Conservation (phyloP, 2,113 vertebrate genomes). For the Dascyllus trimaculatus region DNA sequence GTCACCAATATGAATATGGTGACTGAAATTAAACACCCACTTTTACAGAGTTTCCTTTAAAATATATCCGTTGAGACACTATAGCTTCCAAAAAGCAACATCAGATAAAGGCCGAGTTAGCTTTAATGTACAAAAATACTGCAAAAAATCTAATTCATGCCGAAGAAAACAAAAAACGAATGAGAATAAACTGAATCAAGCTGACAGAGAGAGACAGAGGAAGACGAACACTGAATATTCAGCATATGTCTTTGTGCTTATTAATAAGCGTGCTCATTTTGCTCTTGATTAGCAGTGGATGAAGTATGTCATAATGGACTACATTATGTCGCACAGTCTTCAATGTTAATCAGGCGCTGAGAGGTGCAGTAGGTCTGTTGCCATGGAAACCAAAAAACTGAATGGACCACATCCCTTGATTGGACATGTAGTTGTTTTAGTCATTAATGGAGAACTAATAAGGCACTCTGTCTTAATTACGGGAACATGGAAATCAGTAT, state of each 20-base stretch:
- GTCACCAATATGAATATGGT: neutral
- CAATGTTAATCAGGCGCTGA: slow-evolving; percentile 55
- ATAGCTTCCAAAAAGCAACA: no score
- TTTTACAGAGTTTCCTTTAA: no score
- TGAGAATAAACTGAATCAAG: neutral
- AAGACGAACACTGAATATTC: neutral
- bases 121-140: no score
- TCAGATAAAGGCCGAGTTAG: no score
- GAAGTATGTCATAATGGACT: slow-evolving; percentile 37
- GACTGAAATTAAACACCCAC: neutral
- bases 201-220: neutral
- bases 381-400: slow-evolving; percentile 64
- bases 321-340: slow-evolving; percentile 25
- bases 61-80: no score
- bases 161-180: no score
- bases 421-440: slow-evolving; percentile 50
- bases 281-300: slow-evolving; percentile 39
- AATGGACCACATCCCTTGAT: slow-evolving; percentile 57
- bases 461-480: slow-evolving; percentile 50
- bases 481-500: slow-evolving; percentile 16
- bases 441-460: slow-evolving; percentile 58
- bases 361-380: slow-evolving; percentile 60
- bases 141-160: no score
- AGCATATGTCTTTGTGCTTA: slow-evolving; percentile 13
- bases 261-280: slow-evolving; percentile 26